These are phyloP conservation scores for Plutomurus gul DNA, from an alignment of 1,140 invertebrate species.

Conservation along the genomic window DNA sequence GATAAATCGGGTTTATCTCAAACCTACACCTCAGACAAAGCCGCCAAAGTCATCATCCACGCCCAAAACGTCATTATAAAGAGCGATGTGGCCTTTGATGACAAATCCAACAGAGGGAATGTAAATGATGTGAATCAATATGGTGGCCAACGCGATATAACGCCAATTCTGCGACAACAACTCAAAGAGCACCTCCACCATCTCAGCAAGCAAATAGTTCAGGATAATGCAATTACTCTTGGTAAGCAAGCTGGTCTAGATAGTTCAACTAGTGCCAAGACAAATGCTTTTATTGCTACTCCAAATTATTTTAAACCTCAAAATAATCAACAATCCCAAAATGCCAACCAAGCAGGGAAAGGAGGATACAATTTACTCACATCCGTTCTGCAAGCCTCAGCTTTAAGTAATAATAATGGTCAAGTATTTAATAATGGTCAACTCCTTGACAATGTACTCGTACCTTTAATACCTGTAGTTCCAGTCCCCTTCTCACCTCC, in stretches of 20 bases:
- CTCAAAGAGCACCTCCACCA: no score
- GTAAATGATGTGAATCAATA: no score
- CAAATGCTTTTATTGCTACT: not conserved
- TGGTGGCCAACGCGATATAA: not conserved
- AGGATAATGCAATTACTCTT: no score
- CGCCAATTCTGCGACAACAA: not conserved
- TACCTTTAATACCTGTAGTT: not conserved
- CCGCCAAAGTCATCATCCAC: not conserved
- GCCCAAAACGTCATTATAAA: constrained; percentile 7
- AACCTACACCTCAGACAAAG: not conserved
- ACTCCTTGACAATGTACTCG: not conserved
- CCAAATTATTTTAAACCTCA: not conserved
- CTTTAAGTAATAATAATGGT: not conserved
- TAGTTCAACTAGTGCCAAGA: not conserved
- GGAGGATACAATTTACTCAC: not conserved
- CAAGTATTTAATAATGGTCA: not conserved
- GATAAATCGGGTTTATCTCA: not conserved
- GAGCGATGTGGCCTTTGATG: not conserved
- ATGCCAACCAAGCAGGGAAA: not conserved
- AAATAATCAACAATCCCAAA: not conserved
- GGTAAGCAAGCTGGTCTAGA: no score
- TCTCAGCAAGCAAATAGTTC: no score
- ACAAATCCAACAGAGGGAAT: not conserved
- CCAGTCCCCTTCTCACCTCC: not conserved
- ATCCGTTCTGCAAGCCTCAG: not conserved